Evolutionary conservation across 2,888 invertebrate genomes (phyloP), one percentile per base, ranked within the genome.

Genomic region (Galeruca laticollis): DNA sequence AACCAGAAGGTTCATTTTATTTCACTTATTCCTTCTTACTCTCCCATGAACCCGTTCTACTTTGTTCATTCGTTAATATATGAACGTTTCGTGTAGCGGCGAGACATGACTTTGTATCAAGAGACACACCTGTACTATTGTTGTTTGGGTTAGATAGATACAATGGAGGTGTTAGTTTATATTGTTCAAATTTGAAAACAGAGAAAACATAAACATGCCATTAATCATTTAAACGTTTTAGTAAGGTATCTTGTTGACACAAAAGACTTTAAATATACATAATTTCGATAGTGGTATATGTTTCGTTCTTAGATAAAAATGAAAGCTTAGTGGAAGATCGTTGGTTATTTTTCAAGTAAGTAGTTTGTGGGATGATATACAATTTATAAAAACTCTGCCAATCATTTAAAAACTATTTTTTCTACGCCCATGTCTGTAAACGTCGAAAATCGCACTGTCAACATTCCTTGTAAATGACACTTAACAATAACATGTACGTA

Each of bases 151-250:
- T 37, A 35, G 51, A 63, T 35, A 1, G 26, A 56, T 56, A 64
- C 56, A 64, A 64, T 43, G 64, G 56, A 64, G 56, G 64, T 64
- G 56, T 64, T 51, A 43, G 40, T 21, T 35, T 51, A 56, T 54
- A 54, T 64, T 64, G 64, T 64, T 56, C 64, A 64, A 64, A 64
- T 64, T 64, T 51, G 64, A 64, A 64, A 64, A 64, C 64, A 64
- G 54, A 64, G 43, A 49, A 37, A 13, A 40, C n/a, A 56, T 47
- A 18, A 51, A 6, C 26, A 11, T 47, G 31, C 56, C 43, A 64
- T 64, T 56, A 64, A 64, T 64, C 64, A 64, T 64, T 51, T 31
- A 31, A 26, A 15, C 37, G 26, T 56, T 31, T 11, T 26, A 18
- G 47, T 51, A 33, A n/a, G 64, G 33, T 35, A 43, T 40, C 64